phyloP scores from a whole-genome alignment of 2,113 vertebrate genomes.

The Heterotilapia buettikoferi region DNA sequence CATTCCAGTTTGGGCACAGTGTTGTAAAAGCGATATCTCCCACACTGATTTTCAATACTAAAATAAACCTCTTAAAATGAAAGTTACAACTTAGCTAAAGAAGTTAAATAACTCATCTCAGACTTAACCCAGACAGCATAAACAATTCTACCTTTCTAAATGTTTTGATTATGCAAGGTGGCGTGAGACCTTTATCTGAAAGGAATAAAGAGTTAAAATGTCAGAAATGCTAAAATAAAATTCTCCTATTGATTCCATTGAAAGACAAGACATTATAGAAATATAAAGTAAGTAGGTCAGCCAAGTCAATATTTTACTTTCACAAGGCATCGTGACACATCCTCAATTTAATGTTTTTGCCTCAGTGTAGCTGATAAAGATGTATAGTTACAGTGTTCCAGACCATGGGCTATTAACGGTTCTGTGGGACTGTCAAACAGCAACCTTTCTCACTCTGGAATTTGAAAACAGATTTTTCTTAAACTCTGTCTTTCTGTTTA shows the following conservation, averaged over 20 bases:
- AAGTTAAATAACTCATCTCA: background rate
- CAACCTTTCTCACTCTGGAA: background rate
- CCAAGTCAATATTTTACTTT: background rate
- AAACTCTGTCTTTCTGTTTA: background rate
- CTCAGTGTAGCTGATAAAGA: background rate
- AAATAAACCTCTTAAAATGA: background rate
- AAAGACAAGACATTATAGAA: background rate
- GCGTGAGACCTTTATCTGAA: accelerated
- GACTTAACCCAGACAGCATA: background rate
- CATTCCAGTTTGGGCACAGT: background rate
- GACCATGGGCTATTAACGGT: background rate
- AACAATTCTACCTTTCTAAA: background rate
- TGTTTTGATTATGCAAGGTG: background rate
- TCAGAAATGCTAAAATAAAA: background rate
- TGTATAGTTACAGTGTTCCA: background rate
- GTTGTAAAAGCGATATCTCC: background rate
- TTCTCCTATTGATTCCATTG: background rate
- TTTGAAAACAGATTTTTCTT: background rate
- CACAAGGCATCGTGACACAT: background rate
- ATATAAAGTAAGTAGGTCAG: background rate
- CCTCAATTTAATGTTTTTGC: background rate
- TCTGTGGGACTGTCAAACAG: background rate
- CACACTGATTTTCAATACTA: background rate
- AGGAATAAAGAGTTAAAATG: background rate
- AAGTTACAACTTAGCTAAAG: background rate